A percentile compares a stretch with the other conserved stretches of the same genome.
phyloP scores from a whole-genome alignment of 35 echinoderm and acorn worm genomes.

The Heliocidaris tuberculata region DNA sequence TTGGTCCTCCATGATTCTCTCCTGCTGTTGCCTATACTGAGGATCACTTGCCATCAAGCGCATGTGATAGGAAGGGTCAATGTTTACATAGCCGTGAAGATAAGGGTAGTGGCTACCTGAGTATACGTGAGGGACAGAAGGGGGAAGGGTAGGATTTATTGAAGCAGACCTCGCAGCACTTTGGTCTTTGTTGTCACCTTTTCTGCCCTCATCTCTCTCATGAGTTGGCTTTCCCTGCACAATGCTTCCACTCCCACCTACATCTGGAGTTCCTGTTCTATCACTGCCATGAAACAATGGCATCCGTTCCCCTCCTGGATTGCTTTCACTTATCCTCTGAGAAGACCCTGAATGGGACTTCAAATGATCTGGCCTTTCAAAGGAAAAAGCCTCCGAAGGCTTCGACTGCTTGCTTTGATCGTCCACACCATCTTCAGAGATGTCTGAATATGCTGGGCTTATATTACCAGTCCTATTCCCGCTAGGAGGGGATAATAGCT shows the following conservation, averaged over 20 bases:
- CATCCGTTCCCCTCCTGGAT: background rate
- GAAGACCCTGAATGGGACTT: background rate
- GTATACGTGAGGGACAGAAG: conserved; percentile 16
- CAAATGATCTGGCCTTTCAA: conserved; percentile 19
- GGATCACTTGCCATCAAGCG: conserved; percentile 63
- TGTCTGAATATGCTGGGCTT: conserved; percentile 98
- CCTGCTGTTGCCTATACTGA: conserved; percentile 74
- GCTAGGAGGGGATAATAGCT: background rate
- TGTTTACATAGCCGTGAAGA: conserved; percentile 62
- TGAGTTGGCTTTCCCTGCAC: background rate
- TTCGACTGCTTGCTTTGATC: conserved; percentile 44
- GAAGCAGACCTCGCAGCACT: background rate
- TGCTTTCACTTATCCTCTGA: background rate
- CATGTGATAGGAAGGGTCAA: conserved; percentile 68
- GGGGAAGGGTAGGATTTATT: background rate
- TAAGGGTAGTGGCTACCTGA: conserved; percentile 63
- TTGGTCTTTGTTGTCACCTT: conserved; percentile 30
- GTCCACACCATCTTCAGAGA: conserved; percentile 90
- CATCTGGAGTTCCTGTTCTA: background rate
- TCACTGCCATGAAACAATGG: conserved; percentile 33
- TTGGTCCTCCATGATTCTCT: conserved; percentile 59
- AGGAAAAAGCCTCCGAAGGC: conserved; percentile 18
- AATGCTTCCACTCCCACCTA: background rate
- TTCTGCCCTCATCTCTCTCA: conserved; percentile 8
- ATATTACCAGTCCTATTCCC: conserved; percentile 18